These are phyloP conservation scores for Iphiclides podalirius DNA, from an alignment of 2,888 invertebrate species.

Conservation along the genomic window DNA sequence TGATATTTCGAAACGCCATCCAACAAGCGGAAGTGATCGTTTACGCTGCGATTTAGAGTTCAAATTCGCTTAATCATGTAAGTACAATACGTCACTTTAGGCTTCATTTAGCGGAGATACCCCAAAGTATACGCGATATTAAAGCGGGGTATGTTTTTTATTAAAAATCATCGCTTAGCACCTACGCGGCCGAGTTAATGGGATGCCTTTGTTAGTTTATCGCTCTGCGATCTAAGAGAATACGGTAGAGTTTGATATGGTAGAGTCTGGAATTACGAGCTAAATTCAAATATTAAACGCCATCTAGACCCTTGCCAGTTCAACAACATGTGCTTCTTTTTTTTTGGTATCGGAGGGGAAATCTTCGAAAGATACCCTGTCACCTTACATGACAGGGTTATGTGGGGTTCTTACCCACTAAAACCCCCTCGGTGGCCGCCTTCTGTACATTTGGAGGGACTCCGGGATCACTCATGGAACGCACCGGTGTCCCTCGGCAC, in stretches of 20 bases:
- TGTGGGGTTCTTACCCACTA: no score
- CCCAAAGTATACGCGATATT: slow-evolving; percentile 59
- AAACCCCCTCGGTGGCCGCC: no score
- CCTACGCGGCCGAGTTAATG: slow-evolving; percentile 34
- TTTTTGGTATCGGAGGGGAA: no score
- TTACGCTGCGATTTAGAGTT: slow-evolving; percentile 4
- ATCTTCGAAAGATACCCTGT: no score
- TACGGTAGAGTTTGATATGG: background rate
- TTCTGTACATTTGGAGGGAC: no score
- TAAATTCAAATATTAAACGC: background rate
- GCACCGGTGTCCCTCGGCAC: no score
- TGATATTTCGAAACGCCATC: background rate
- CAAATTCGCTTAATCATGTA: slow-evolving; percentile 16
- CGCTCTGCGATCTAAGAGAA: background rate
- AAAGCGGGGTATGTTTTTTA: slow-evolving; percentile 62
- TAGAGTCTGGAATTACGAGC: background rate
- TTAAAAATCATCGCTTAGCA: slow-evolving; percentile 71
- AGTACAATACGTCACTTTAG: slow-evolving; percentile 23
- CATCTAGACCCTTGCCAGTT: no score
- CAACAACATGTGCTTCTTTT: no score
- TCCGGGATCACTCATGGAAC: no score
- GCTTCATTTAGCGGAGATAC: slow-evolving; percentile 36
- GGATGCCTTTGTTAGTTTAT: slow-evolving; percentile 29
- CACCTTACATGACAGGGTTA: no score
- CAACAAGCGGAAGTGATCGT: background rate